phyloP scores from a whole-genome alignment of 2,888 invertebrate genomes.

The Choristoneura rosaceana region DNA sequence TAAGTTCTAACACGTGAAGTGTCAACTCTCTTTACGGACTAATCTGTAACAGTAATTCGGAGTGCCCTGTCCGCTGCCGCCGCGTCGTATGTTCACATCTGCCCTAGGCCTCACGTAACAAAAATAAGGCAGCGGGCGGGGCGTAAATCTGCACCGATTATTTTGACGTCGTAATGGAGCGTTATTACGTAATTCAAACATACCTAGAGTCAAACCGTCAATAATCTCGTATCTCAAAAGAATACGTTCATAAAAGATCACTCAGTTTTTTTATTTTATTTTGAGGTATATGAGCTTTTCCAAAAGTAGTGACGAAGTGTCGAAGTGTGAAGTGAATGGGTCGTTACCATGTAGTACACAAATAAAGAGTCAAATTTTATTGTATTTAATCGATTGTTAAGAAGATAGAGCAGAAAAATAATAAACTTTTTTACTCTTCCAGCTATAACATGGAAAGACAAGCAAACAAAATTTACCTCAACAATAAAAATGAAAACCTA shows the following conservation, averaged over 20 bases:
- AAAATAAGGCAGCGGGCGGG: not conserved
- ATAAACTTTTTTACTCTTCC: not conserved
- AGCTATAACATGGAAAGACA: not conserved
- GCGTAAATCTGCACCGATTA: not conserved
- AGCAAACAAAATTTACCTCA: not conserved
- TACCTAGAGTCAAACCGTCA: not conserved
- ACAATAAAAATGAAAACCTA: not conserved
- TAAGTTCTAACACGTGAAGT: conserved; percentile 3
- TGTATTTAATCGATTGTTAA: too few species aligned
- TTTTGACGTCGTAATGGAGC: not conserved
- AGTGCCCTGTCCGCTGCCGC: not conserved
- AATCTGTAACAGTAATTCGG: conserved; percentile 18
- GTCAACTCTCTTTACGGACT: conserved; percentile 12
- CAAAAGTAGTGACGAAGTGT: too few species aligned
- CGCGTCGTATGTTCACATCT: not conserved
- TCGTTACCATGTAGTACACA: too few species aligned
- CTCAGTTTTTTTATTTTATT: too few species aligned
- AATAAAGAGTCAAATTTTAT: too few species aligned
- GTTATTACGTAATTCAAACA: not conserved
- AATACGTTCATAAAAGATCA: too few species aligned
- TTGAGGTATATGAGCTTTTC: too few species aligned
- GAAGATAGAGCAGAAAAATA: not conserved
- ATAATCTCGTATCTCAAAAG: too few species aligned
- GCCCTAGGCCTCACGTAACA: not conserved
- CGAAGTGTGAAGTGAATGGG: too few species aligned